Evolutionary conservation across 2,113 vertebrate species (phyloP).

Genomic region (Barnardius zonarius): DNA sequence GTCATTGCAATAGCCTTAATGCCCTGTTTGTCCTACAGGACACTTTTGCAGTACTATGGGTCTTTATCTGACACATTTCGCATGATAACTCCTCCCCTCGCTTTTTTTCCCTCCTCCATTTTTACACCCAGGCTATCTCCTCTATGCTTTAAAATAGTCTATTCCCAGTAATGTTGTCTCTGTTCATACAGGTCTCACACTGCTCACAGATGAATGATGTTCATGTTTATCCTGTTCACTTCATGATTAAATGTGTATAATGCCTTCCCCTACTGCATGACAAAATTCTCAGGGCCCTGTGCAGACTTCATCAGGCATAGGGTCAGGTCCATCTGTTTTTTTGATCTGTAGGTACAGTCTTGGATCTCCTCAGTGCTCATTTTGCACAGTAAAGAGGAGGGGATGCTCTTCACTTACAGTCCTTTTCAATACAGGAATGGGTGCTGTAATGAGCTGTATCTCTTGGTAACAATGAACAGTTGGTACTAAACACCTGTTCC

Average conservation of each 20-base stretch:
- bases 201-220: neutral
- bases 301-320: neutral
- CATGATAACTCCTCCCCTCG: rapidly evolving
- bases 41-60: neutral
- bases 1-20: neutral
- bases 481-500: neutral
- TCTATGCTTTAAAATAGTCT: neutral
- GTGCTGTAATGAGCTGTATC: neutral
- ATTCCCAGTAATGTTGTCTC: neutral
- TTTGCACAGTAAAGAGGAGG: neutral
- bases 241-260: neutral
- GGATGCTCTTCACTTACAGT: neutral
- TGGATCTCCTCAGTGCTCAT: neutral
- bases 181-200: rapidly evolving
- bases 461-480: neutral
- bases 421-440: neutral
- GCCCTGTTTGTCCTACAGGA: neutral
- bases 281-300: neutral
- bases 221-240: neutral
- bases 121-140: neutral
- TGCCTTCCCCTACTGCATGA: neutral
- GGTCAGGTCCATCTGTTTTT: neutral
- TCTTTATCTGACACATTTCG: neutral
- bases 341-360: neutral
- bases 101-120: rapidly evolving